These are phyloP conservation scores for Timema cristinae DNA, from an alignment of 2,888 invertebrate genomes.

Conservation along the genomic window DNA sequence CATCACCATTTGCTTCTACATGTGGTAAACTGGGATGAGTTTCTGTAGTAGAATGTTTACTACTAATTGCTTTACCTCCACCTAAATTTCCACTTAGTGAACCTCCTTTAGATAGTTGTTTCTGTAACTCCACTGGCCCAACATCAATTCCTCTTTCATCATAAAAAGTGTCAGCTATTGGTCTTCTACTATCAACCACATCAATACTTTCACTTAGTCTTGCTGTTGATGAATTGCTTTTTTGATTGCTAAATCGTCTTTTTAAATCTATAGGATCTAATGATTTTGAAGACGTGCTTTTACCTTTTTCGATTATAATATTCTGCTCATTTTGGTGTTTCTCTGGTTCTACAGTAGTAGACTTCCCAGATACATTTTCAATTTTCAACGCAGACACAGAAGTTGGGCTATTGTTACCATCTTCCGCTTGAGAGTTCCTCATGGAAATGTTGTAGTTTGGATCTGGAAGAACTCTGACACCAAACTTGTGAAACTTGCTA, in stretches of 20 bases:
- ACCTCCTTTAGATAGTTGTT: neutral
- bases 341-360: slow-evolving; percentile 31
- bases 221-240: neutral
- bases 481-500: slow-evolving; percentile 54
- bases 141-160: slow-evolving; percentile 30
- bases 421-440: neutral
- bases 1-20: slow-evolving; percentile 22
- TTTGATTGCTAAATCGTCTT: slow-evolving; percentile 18
- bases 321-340: slow-evolving; percentile 35
- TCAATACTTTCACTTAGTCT: slow-evolving; percentile 11
- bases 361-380: neutral
- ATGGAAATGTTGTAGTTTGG: slow-evolving; percentile 11
- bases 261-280: slow-evolving; percentile 13
- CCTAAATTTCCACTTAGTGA: neutral
- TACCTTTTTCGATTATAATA: slow-evolving; percentile 32
- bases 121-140: slow-evolving; percentile 23
- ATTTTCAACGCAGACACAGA: neutral
- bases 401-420: neutral
- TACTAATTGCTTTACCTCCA: neutral
- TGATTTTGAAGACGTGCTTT: neutral
- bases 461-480: slow-evolving; percentile 39
- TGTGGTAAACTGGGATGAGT: neutral
- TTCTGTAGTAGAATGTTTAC: slow-evolving; percentile 8
- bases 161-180: slow-evolving; percentile 17
- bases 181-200: slow-evolving; percentile 16